Base-by-base conservation (phyloP, 2,888 invertebrate species). In the Philhelius pedissequus region DNA sequence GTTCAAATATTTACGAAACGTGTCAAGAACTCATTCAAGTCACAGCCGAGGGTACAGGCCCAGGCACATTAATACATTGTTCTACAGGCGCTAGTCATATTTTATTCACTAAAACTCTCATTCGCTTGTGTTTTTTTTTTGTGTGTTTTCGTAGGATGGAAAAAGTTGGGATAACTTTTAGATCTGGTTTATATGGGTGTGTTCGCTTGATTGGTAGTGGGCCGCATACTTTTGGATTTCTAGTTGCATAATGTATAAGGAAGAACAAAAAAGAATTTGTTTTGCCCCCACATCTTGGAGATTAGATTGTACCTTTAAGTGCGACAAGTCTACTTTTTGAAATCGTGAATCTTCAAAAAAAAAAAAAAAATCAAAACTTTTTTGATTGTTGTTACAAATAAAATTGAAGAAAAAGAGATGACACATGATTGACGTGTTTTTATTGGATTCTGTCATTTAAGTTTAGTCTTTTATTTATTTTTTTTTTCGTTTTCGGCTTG, bases 1-100 rank as follows among this genome's bases (percentile, higher is more conserved):
- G 90, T 89, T 89, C 89, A 90, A 90, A 90, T 90, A 90, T 90
- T 90, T 90, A 88, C 90, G 88, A 90, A 90, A 90, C 90, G 90
- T 90, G 90, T 89, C 90, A 90, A 90, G 89, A 89, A 88, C 90
- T 60, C 13, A 60, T 25, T 60, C 58, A 25, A 60, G 43, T 27
- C 30, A 30, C 56, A 70, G 50, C 18, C 11, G 40, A 62, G 48
- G 48, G n/a, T n/a, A n/a, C n/a, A 56, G 54, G 11, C 27, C 3
- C 52, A 54, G 75, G 69, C 18, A 45, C 71, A 69, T 74, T 70
- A 54, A 70, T 68, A 62, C 75, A 70, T n/a, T 66, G 70, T 15
- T 43, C 25, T 70, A 64, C 43, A 50, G 35, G 62, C 60, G 68
- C 18, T 30, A 48, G 50, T 15, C 18, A 18, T 76, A 66, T 66